Evolutionary conservation across 2,113 vertebrate species (phyloP).

Genomic region (Zosterops japonicus): DNA sequence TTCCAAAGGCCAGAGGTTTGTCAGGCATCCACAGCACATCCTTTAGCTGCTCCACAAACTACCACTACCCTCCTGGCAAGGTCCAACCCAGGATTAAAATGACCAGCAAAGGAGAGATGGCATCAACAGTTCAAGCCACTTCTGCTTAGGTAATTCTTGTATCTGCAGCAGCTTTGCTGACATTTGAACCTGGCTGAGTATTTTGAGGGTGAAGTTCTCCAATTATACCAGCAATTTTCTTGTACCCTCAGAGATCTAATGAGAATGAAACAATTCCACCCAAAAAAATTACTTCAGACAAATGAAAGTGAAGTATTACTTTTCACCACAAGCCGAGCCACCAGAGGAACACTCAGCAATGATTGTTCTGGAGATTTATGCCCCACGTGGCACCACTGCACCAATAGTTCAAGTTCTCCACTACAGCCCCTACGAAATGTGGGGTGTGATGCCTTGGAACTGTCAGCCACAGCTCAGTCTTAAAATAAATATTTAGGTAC

Average conservation of each 20-base stretch:
- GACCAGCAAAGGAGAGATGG: background rate
- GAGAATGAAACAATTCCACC: background rate
- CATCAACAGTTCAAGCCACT: background rate
- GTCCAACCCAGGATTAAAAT: background rate
- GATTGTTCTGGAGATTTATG: background rate
- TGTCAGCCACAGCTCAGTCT: background rate
- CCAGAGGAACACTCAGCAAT: background rate
- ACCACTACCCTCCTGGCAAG: background rate
- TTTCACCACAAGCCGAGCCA: background rate
- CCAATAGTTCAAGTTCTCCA: background rate
- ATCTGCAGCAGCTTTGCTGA: background rate
- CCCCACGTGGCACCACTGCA: background rate
- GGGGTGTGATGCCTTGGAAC: background rate
- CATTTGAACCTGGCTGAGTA: background rate
- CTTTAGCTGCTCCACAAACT: background rate
- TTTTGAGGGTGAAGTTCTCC: background rate
- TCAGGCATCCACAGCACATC: background rate
- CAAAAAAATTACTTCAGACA: background rate
- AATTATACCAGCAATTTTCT: background rate
- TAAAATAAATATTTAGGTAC: background rate
- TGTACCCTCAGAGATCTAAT: background rate
- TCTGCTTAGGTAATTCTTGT: background rate
- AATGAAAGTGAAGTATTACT: background rate
- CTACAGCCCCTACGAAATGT: background rate
- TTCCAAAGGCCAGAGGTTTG: background rate